These are phyloP conservation scores for Calonectris borealis DNA, from an alignment of 2,113 vertebrate species.

Conservation along the genomic window DNA sequence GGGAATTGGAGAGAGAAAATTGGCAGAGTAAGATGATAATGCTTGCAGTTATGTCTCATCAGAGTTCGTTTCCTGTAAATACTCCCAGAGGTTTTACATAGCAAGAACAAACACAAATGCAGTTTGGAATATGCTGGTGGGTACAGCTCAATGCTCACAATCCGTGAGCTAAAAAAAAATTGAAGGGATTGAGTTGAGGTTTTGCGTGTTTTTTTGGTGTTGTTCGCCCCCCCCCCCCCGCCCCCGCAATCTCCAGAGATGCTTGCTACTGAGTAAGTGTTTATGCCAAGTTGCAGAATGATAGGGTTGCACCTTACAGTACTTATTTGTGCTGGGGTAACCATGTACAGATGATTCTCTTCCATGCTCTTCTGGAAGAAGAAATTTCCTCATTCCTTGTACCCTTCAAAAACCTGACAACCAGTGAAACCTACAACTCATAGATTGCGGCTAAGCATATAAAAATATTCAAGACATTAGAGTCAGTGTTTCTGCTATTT, in stretches of 20 bases:
- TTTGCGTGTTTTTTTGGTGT: not conserved
- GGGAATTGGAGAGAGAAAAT: not conserved
- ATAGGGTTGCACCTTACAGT: not conserved
- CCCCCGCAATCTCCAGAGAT: not conserved
- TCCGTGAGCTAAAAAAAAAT: not conserved
- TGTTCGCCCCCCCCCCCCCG: too few species aligned
- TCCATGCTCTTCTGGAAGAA: not conserved
- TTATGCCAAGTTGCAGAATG: not conserved
- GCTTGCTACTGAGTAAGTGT: not conserved
- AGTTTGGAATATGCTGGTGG: not conserved
- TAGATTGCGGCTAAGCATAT: not conserved
- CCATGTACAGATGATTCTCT: not conserved
- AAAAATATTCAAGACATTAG: not conserved
- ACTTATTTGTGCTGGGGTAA: not conserved
- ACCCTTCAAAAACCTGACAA: not conserved
- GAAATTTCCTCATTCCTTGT: not conserved
- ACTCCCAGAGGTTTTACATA: not conserved
- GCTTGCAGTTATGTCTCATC: not conserved
- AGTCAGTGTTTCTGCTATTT: not conserved
- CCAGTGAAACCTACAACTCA: not conserved
- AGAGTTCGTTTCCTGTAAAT: not conserved
- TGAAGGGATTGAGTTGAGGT: not conserved
- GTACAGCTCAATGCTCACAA: not conserved
- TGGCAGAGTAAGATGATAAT: not conserved
- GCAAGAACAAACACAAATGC: not conserved